These are phyloP conservation scores for Automeris io DNA, from an alignment of 2,888 invertebrate species.

Conservation along the genomic window DNA sequence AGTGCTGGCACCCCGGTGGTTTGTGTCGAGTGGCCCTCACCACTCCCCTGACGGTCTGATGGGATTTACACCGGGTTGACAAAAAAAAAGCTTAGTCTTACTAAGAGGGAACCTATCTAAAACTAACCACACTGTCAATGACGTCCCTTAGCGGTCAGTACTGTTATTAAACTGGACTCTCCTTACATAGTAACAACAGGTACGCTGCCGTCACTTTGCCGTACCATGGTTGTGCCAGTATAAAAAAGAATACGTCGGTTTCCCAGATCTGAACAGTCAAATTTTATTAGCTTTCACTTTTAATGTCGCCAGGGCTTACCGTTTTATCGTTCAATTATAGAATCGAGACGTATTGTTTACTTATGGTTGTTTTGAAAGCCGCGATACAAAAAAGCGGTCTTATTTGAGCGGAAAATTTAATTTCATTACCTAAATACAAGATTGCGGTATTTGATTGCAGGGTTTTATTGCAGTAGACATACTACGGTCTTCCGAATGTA, in stretches of 20 bases:
- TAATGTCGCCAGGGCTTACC: constrained; percentile 43
- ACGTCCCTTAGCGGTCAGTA: too few relatives aligned
- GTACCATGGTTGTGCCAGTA: too few relatives aligned
- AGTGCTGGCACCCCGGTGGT: too few relatives aligned
- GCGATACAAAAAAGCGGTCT: constrained; percentile 5
- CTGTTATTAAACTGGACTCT: too few relatives aligned
- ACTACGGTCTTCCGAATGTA: neutral
- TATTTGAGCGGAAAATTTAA: constrained; percentile 8
- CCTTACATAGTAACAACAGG: too few relatives aligned
- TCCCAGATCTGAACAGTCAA: constrained; percentile 36
- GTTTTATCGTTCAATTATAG: constrained; percentile 57
- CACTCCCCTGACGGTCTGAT: too few relatives aligned
- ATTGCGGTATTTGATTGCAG: neutral
- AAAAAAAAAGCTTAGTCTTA: too few relatives aligned
- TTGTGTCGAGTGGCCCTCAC: too few relatives aligned
- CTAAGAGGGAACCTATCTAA: too few relatives aligned
- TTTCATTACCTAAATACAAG: constrained; percentile 4
- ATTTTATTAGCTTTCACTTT: constrained; percentile 55
- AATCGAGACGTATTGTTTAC: constrained; percentile 13
- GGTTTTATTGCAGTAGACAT: neutral
- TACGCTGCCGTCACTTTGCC: too few relatives aligned
- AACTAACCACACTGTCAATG: too few relatives aligned
- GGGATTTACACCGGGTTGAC: too few relatives aligned
- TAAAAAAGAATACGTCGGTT: constrained; percentile 37
- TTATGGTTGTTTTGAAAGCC: constrained; percentile 3